Evolutionary conservation across 2,113 vertebrate species (phyloP).

Genomic region (Micronycteris hirsuta): DNA sequence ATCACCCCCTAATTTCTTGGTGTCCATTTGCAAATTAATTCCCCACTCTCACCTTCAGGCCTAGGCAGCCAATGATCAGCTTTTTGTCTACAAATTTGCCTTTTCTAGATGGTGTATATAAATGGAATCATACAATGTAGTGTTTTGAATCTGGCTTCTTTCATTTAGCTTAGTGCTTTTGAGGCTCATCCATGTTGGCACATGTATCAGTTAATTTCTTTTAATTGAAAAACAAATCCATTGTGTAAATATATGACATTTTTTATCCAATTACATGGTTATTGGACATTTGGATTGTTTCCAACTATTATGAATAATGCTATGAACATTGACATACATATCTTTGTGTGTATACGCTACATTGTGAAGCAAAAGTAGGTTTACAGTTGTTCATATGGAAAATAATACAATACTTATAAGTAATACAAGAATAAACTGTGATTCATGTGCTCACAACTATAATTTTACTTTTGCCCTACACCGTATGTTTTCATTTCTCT

Average conservation of each 20-base stretch:
- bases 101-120: neutral
- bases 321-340: neutral
- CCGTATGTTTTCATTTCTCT: neutral
- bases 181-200: neutral
- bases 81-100: slow-evolving; percentile 13
- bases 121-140: neutral
- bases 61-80: neutral
- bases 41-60: neutral
- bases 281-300: neutral
- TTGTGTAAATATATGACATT: neutral
- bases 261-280: neutral
- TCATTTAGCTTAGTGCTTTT: neutral
- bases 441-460: neutral
- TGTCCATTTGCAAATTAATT: neutral
- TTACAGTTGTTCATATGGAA: neutral
- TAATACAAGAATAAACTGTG: neutral
- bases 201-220: neutral
- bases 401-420: no score
- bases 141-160: neutral
- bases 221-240: neutral
- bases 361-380: neutral
- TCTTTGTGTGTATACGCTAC: neutral
- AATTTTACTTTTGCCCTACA: neutral
- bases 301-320: neutral
- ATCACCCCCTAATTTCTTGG: neutral